Conservation (phyloP, 1,140 invertebrate species). For the Paracyclopina nana region DNA sequence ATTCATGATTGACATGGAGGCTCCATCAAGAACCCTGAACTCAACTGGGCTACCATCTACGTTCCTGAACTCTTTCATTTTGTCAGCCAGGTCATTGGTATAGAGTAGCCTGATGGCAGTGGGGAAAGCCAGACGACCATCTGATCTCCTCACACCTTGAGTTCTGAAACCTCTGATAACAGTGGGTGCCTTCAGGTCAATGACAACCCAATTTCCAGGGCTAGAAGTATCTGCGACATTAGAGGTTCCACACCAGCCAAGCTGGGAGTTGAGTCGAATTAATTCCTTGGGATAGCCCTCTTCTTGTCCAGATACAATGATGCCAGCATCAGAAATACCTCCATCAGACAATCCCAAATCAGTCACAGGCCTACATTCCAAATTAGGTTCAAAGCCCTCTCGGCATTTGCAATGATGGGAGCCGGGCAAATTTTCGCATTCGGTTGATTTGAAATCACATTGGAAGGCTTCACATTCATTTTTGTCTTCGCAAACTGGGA, state of each 20-base stretch:
- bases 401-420: constrained; percentile 79
- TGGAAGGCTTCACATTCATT: constrained; percentile 70
- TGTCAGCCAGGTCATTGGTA: constrained; percentile 65
- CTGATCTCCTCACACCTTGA: constrained; percentile 53
- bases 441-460: constrained; percentile 70
- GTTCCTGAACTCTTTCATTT: constrained; percentile 73
- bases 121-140: constrained; percentile 61
- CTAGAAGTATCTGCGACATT: constrained; percentile 44
- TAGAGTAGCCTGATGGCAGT: constrained; percentile 67
- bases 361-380: constrained; percentile 67
- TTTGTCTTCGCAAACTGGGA: constrained; percentile 71
- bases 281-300: constrained; percentile 55
- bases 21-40: constrained; percentile 65
- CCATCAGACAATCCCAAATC: constrained; percentile 72
- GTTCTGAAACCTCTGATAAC: constrained; percentile 72
- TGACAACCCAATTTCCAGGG: constrained; percentile 54
- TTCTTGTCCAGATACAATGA: constrained; percentile 61
- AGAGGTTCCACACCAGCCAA: constrained; percentile 71
- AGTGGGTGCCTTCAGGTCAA: constrained; percentile 72
- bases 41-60: constrained; percentile 78
- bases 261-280: constrained; percentile 53
- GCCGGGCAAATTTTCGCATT: constrained; percentile 73
- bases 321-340: constrained; percentile 68
- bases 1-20: constrained; percentile 58
- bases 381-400: constrained; percentile 57